These are phyloP conservation scores for Gambusia affinis DNA, from an alignment of 2,113 vertebrate species.

Conservation along the genomic window DNA sequence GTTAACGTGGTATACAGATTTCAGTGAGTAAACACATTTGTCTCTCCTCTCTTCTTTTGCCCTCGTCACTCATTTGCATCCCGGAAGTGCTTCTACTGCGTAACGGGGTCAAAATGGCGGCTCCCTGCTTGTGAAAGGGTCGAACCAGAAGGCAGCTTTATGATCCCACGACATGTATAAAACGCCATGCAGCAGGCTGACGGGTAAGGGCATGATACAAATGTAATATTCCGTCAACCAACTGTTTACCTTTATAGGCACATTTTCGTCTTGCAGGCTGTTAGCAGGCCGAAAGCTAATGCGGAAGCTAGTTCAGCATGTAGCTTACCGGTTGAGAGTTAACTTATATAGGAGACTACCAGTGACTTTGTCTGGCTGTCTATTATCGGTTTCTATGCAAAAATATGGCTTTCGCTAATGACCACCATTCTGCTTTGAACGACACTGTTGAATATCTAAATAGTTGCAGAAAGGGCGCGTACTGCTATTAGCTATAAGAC, in stretches of 20 bases:
- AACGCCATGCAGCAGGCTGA: slow-evolving; percentile 72
- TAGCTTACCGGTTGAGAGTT: background rate
- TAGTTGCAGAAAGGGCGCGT: background rate
- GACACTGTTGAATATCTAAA: background rate
- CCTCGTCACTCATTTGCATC: background rate
- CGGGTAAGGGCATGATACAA: slow-evolving; percentile 54
- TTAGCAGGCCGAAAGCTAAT: background rate
- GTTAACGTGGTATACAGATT: no score
- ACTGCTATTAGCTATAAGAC: background rate
- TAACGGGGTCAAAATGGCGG: slow-evolving; percentile 75
- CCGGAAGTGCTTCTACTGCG: slow-evolving; percentile 63
- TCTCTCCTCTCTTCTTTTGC: background rate
- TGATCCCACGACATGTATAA: slow-evolving; percentile 75
- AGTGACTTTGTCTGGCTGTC: slow-evolving; percentile 56
- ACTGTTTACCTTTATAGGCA: rapidly evolving
- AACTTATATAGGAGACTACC: background rate
- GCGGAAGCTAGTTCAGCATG: slow-evolving; percentile 47
- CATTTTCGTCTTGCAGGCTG: rapidly evolving
- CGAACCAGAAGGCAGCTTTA: slow-evolving; percentile 42
- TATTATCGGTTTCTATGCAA: background rate
- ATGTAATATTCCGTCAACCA: rapidly evolving
- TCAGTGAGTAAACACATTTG: no score
- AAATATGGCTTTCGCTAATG: background rate
- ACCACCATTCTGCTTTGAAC: no score
- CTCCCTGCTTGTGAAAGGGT: slow-evolving; percentile 72